A percentile compares a stretch with the other conserved stretches of the same genome.
These are phyloP conservation scores for Masticophis lateralis DNA, from an alignment of 2,797 vertebrate genomes.

Conservation along the genomic window DNA sequence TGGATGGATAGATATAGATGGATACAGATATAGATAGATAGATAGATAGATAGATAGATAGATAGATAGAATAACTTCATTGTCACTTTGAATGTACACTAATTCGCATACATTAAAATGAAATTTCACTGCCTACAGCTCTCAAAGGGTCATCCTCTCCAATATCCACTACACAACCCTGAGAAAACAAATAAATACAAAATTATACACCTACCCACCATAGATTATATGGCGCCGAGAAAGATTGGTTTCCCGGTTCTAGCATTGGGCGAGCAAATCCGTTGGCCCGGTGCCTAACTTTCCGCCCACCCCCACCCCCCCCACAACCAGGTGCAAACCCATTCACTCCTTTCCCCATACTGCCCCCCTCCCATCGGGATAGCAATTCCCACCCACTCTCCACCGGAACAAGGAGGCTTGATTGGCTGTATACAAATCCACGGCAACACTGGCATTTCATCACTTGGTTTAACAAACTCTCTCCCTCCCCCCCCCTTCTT, in stretches of 20 bases:
- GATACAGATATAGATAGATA: no score
- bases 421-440: slow-evolving; percentile 28
- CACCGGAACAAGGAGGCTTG: neutral
- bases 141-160: no score
- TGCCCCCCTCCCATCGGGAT: neutral
- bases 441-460: slow-evolving; percentile 13
- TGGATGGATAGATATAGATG: no score
- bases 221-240: no score
- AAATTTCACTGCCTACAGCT: no score
- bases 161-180: no score
- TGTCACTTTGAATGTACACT: no score
- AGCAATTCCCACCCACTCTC: fast-evolving
- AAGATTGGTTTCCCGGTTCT: neutral
- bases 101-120: no score
- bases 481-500: slow-evolving; percentile 5
- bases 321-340: neutral
- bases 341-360: neutral
- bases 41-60: no score
- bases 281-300: neutral
- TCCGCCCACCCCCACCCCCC: neutral
- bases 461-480: slow-evolving; percentile 41
- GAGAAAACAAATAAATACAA: no score
- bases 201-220: no score
- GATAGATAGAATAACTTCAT: no score
- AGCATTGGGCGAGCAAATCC: neutral